Base-by-base conservation (phyloP, 30 jellyfish, hydroid and myxozoan species). In the Clytia hemisphaerica region DNA sequence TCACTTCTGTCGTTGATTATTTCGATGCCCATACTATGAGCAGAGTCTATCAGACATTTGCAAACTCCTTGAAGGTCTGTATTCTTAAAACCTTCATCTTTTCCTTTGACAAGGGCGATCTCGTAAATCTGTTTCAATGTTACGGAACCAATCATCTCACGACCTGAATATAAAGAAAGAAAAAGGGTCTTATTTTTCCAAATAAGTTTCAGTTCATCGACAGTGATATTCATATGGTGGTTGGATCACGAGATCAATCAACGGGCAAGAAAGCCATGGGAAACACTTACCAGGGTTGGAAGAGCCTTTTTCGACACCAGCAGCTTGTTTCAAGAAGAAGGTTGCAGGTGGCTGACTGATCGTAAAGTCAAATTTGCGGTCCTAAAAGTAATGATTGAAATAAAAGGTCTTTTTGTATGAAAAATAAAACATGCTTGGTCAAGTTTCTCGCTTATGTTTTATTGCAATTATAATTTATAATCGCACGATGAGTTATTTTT, bases 231-330 rank as follows among this genome's bases (percentile, higher is more conserved):
- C 14, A 10, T 40, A 16, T 40, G 10, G 16, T 16, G 16, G 53
- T 16, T 40, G 10, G 16, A 40, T 40, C 53, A 16, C 16, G 14
- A 40, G 53, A 40, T 16, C 10, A 16, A 7, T 7, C 16, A 40
- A 40, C 53, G 16, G 16, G 53, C 10, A n/a, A n/a, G n/a, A n/a
- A n/a, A n/a, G n/a, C n/a, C n/a, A n/a, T n/a, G 12, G 5, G 24
- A 58, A 21, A 15, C 16, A 38, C 40, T 7, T 68, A 88, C 97
- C 97, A 73, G 97, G 97, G 21, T 79, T 79, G 21, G 76, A 30
- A 1, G 97, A 83, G 31, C 97, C 97, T 49, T 88, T 88, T 45
- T 88, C 97, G 31, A 88, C 61, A 2, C 76, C 81, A 21, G 97
- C 97, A 10, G 97, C 97, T 33, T 73, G 54, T 42, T 79, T 81